Percentiles rank a stretch among this genome's conserved stretches.
Evolutionary conservation across 2,797 vertebrate species (phyloP).

Genomic region (Caiman crocodilus): DNA sequence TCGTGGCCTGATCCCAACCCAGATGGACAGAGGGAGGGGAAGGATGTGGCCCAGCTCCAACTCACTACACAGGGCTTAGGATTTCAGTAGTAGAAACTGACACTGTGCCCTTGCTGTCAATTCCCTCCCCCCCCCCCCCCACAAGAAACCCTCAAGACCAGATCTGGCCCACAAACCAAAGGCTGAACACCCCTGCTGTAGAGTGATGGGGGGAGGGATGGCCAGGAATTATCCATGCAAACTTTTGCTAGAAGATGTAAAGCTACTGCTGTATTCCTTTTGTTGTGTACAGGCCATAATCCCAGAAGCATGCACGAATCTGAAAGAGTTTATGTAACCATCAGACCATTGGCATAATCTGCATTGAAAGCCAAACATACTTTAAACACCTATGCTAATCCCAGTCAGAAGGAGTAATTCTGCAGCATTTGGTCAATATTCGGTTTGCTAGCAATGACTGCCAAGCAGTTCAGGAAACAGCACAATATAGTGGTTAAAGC

Average conservation of each 20-base stretch:
- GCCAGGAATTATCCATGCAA: neutral
- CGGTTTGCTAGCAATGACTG: neutral
- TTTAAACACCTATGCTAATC: rapidly evolving
- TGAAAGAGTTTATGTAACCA: neutral
- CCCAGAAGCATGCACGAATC: conserved; percentile 46
- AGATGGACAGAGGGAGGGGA: too few relatives aligned
- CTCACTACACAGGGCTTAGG: too few relatives aligned
- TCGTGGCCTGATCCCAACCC: too few relatives aligned
- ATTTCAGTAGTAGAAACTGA: too few relatives aligned
- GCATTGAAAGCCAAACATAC: neutral
- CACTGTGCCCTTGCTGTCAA: too few relatives aligned
- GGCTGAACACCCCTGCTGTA: too few relatives aligned
- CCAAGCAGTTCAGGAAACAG: neutral
- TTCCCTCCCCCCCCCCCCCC: too few relatives aligned
- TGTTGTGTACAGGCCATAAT: neutral
- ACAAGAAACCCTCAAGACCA: too few relatives aligned
- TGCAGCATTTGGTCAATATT: neutral
- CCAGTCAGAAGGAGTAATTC: neutral
- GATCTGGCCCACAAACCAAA: too few relatives aligned
- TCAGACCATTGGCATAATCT: conserved; percentile 5
- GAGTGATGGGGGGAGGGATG: neutral
- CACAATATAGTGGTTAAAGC: neutral
- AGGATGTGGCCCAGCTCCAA: too few relatives aligned
- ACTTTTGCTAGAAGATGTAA: conserved; percentile 38
- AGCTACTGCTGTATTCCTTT: neutral